These are phyloP conservation scores for Zaprionus gabonicus DNA, from an alignment of 1,140 invertebrate species.

Conservation along the genomic window DNA sequence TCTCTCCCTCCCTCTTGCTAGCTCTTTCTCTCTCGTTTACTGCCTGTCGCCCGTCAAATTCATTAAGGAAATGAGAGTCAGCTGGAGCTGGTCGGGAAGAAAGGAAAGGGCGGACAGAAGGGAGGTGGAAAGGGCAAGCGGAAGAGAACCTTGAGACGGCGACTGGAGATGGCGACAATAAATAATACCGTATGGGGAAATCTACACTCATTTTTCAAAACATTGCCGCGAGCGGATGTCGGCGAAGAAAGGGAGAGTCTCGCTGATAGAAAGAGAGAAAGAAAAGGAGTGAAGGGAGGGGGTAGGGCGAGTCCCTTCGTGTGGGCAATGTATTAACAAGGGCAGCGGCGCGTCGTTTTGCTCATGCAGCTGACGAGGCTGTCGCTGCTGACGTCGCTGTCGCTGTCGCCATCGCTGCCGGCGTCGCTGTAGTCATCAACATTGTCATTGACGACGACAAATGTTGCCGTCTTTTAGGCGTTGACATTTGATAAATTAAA, in stretches of 20 bases:
- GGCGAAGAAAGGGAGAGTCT: constrained; percentile 1
- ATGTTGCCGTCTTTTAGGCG: constrained; percentile 81
- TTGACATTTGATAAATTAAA: constrained; percentile 82
- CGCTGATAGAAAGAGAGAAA: neutral
- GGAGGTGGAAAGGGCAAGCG: neutral
- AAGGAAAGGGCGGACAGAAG: neutral
- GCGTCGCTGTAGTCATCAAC: constrained; percentile 59
- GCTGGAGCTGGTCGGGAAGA: neutral
- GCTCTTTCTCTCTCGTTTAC: neutral
- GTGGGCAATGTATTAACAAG: constrained; percentile 46
- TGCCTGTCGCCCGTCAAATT: constrained; percentile 54
- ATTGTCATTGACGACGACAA: constrained; percentile 82
- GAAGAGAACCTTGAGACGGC: neutral
- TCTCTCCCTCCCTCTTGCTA: constrained; percentile 3
- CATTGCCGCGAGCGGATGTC: constrained; percentile 56
- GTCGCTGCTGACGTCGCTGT: neutral
- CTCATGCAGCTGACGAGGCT: constrained; percentile 3
- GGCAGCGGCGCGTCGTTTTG: constrained; percentile 29
- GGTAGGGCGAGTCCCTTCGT: constrained; percentile 4
- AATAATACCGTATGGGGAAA: constrained; percentile 74
- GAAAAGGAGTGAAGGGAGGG: neutral
- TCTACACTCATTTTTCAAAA: constrained; percentile 74
- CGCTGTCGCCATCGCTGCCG: neutral
- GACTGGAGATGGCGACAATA: constrained; percentile 54
- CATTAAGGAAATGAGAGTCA: constrained; percentile 63